Conservation (phyloP, 30 jellyfish, hydroid and myxozoan genomes). For the Aurelia aurita region DNA sequence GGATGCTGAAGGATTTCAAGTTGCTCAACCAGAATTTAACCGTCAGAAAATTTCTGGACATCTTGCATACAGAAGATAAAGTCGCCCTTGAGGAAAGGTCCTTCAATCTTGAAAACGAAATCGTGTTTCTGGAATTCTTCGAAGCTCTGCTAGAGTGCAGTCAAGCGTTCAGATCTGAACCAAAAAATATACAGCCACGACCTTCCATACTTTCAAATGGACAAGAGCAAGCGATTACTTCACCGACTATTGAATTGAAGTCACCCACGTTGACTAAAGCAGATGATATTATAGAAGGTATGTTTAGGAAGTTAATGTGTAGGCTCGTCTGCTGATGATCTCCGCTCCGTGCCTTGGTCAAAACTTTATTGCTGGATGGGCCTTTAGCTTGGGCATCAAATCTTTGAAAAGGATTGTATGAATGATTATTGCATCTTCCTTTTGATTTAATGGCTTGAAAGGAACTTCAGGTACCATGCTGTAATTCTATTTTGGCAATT, state of each 20-base stretch:
- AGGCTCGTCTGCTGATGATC: too few relatives aligned
- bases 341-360: too few relatives aligned
- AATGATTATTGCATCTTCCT: too few relatives aligned
- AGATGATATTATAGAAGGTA: slow-evolving; percentile 7
- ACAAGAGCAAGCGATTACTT: background rate
- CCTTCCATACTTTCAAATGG: background rate
- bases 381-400: too few relatives aligned
- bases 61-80: slow-evolving; percentile 51
- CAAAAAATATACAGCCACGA: background rate
- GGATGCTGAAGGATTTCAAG: slow-evolving; percentile 67
- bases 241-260: slow-evolving; percentile 6
- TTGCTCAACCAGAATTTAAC: slow-evolving; percentile 55
- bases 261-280: slow-evolving; percentile 42
- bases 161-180: slow-evolving; percentile 18
- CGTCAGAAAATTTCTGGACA: slow-evolving; percentile 56
- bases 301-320: too few relatives aligned
- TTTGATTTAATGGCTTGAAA: too few relatives aligned
- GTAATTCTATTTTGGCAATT: too few relatives aligned
- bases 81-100: slow-evolving; percentile 51
- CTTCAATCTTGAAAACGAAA: slow-evolving; percentile 64
- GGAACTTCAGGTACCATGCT: too few relatives aligned
- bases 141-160: slow-evolving; percentile 74
- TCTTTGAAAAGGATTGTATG: too few relatives aligned
- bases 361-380: too few relatives aligned
- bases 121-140: slow-evolving; percentile 78